Percentiles rank a stretch among this genome's conserved stretches.
Evolutionary conservation across 2,113 vertebrate genomes (phyloP).

Genomic region (Muntiacus muntjak): DNA sequence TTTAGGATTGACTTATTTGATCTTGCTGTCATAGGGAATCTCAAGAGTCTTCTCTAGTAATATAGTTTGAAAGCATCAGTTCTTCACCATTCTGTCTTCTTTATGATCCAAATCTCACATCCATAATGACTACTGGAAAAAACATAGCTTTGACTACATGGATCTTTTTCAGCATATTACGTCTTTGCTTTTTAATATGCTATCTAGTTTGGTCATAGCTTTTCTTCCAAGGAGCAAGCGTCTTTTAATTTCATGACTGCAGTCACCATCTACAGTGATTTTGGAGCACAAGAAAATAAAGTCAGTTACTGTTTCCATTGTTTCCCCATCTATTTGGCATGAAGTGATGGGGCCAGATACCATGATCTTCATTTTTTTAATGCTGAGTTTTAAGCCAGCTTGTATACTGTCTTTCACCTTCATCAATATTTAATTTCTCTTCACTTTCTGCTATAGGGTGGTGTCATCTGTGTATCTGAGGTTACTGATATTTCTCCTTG

Average conservation of each 20-base stretch:
- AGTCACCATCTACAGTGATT: neutral
- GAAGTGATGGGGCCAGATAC: neutral
- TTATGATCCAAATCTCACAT: neutral
- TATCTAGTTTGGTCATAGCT: neutral
- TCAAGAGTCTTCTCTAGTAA: neutral
- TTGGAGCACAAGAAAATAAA: neutral
- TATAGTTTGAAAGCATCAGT: neutral
- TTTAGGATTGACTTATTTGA: neutral
- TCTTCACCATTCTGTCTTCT: neutral
- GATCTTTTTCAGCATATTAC: neutral
- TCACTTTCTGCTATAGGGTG: neutral
- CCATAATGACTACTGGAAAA: neutral
- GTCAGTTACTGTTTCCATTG: neutral
- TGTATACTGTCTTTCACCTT: neutral
- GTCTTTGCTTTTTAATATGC: neutral
- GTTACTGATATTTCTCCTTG: neutral
- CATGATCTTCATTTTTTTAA: neutral
- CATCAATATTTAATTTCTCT: neutral
- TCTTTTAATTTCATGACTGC: neutral
- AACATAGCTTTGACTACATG: neutral
- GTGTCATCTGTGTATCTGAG: neutral
- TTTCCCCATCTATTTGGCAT: neutral
- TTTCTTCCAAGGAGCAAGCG: neutral
- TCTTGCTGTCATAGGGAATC: neutral
- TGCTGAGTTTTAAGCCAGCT: neutral